Evolutionary conservation across 2,888 invertebrate species (phyloP).

Genomic region (Globia sparganii): DNA sequence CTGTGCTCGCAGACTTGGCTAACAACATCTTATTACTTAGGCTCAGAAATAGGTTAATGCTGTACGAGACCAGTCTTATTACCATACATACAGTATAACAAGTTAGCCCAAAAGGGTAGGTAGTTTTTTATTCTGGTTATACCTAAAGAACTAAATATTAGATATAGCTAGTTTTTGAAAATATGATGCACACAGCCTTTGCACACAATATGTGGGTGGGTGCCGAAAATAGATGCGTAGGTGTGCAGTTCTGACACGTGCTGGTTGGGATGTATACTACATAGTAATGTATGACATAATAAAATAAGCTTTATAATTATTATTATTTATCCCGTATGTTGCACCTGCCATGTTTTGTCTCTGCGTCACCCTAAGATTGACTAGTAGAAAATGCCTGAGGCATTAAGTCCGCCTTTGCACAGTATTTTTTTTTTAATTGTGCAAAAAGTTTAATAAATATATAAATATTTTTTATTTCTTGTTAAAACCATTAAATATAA

Average conservation of each 20-base stretch:
- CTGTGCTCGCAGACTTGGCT: conserved; percentile 16
- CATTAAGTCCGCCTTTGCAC: too few relatives aligned
- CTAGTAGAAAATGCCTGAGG: too few relatives aligned
- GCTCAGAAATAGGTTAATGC: conserved; percentile 27
- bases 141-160: neutral
- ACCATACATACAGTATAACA: conserved; percentile 15
- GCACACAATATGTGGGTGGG: neutral
- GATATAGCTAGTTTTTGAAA: neutral
- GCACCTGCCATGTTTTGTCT: too few relatives aligned
- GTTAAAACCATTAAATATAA: neutral
- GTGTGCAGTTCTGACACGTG: neutral
- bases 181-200: conserved; percentile 1
- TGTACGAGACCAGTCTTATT: conserved; percentile 31
- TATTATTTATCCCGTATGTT: too few relatives aligned
- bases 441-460: too few relatives aligned
- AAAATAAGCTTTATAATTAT: neutral
- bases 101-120: neutral
- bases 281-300: neutral
- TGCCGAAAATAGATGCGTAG: neutral
- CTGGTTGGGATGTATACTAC: too few relatives aligned
- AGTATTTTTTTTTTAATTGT: too few relatives aligned
- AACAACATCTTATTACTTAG: conserved; percentile 42
- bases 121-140: neutral
- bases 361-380: too few relatives aligned
- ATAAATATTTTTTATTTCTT: too few relatives aligned